Evolutionary conservation across 2,797 vertebrate genomes (phyloP).

Genomic region (Macrochelys suwanniensis): DNA sequence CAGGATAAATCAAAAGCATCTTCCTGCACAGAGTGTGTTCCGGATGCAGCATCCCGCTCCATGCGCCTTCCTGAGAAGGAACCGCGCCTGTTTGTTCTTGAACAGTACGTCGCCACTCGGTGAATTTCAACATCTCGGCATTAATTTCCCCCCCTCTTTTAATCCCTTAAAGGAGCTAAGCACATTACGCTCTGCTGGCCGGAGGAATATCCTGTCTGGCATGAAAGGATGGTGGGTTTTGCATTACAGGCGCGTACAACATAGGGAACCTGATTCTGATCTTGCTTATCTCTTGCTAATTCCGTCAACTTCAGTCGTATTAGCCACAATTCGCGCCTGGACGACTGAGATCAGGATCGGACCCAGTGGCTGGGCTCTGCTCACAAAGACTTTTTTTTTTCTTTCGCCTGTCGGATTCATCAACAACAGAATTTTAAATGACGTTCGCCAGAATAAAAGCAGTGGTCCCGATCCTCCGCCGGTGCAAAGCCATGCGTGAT

Average conservation of each 20-base stretch:
- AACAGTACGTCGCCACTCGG: neutral
- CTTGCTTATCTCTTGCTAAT: neutral
- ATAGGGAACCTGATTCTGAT: fast-evolving
- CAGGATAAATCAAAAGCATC: too few species aligned
- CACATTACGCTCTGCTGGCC: neutral
- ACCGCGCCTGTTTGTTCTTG: neutral
- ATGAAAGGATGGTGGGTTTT: fast-evolving
- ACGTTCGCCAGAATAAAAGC: neutral
- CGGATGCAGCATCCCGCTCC: neutral
- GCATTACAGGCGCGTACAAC: fast-evolving
- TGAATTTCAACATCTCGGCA: fast-evolving
- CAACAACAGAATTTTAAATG: neutral
- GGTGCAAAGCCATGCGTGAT: neutral
- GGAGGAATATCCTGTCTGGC: neutral
- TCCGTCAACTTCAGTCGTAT: fast-evolving
- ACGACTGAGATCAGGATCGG: neutral
- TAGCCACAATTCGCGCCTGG: fast-evolving
- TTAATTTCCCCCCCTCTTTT: neutral
- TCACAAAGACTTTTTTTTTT: neutral
- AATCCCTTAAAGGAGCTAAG: neutral
- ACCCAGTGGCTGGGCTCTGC: fast-evolving
- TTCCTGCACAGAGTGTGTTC: neutral
- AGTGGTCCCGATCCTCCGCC: neutral
- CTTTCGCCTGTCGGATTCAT: fast-evolving
- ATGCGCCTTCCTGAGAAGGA: neutral